Evolutionary conservation across 2,797 vertebrate species (phyloP).

Genomic region (Urocyon cinereoargenteus): DNA sequence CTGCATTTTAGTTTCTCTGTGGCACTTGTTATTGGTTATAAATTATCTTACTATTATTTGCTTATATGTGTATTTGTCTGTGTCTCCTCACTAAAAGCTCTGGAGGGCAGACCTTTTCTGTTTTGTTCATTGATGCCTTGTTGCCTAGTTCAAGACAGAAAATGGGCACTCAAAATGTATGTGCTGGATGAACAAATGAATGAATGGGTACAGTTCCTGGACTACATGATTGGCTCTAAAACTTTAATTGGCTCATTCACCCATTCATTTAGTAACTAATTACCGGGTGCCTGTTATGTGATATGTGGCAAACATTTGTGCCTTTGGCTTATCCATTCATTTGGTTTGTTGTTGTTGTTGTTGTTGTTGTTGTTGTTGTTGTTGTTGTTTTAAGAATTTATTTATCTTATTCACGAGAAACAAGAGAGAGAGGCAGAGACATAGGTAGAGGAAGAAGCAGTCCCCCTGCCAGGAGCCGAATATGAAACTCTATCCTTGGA

Average conservation of each 20-base stretch:
- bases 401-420: no score
- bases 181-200: neutral
- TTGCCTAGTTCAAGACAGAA: neutral
- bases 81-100: neutral
- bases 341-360: neutral
- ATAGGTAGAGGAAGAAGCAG: no score
- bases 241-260: neutral
- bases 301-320: neutral
- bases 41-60: neutral
- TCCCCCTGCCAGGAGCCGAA: no score
- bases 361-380: no score
- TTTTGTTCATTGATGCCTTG: neutral
- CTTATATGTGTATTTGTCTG: neutral
- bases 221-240: neutral
- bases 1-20: neutral
- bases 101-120: neutral
- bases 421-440: no score
- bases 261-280: neutral
- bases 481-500: no score
- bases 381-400: no score
- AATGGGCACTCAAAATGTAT: neutral
- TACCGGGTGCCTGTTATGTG: neutral
- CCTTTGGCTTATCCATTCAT: neutral
- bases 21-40: neutral
- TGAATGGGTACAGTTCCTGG: neutral